Base-by-base conservation (phyloP, 2,113 vertebrate genomes). In the Pomatostomus ruficeps region DNA sequence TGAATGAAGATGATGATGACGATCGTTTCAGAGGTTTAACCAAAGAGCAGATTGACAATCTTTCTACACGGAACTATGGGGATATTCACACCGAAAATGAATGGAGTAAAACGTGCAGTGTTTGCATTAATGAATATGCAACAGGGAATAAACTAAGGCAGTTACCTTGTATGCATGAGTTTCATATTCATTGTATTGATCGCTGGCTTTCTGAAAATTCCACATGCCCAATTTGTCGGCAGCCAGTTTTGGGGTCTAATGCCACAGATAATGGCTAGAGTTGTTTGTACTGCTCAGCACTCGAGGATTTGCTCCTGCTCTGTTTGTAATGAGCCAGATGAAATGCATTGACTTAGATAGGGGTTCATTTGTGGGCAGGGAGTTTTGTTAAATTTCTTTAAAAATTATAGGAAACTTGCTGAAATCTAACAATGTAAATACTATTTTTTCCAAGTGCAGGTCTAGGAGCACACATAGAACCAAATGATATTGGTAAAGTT, bases 31-130 rank as follows among this genome's bases (percentile, higher is more conserved):
- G 98, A 59, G 99, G 99, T 91, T 98, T 99, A 98, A 99, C 99
- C 98, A 99, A 99, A 98, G 99, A 99, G 96, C 99, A 99, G 97
- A 99, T 99, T 76, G 99, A 99, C 98, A 99, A 99, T 98, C 98
- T 99, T 96, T 98, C 98, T 68, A 99, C 99, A 0, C 98, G 99
- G 58, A 99, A 98, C 78, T 99, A 99, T 68, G 99, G 98, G 96
- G 98, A 99, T 96, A 97, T 96, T 79, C 98, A 96, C 84, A 66
- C 97, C 28, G 99, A 99, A 89, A 98, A 96, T 6, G 99, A 99
- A 95, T 74, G 98, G 71, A 98, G 98, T 61, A 98, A 98, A 79
- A 98, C 98, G 0, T 99, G 99, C 91, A 99, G 99, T n/a, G 99
- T 99, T 88, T 99, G 99, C 97, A 99, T 99, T 96, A 99, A 99